Evolutionary conservation across 2,113 vertebrate species (phyloP).

Genomic region (Vombatus ursinus): DNA sequence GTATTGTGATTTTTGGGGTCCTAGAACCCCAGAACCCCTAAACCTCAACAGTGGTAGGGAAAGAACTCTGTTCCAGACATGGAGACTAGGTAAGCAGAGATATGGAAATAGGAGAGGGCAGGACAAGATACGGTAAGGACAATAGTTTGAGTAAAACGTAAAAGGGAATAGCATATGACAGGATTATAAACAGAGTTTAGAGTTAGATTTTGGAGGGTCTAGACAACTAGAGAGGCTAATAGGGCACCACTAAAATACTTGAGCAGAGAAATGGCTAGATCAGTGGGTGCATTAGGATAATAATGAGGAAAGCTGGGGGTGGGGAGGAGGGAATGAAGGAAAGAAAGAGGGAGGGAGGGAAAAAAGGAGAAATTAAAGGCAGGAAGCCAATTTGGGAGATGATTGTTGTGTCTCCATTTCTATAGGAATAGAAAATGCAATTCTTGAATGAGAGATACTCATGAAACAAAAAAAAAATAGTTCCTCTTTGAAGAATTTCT

Average conservation of each 20-base stretch:
- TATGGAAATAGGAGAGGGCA: not conserved
- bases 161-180: not conserved
- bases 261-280: not conserved
- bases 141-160: not conserved
- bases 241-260: not conserved
- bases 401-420: not conserved
- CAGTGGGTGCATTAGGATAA: not conserved
- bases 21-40: too few species aligned
- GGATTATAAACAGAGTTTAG: not conserved
- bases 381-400: not conserved
- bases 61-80: not conserved
- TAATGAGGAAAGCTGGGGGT: not conserved
- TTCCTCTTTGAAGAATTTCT: not conserved
- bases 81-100: not conserved
- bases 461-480: not conserved
- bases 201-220: not conserved
- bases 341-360: not conserved
- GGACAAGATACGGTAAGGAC: not conserved
- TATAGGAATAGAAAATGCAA: not conserved
- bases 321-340: too few species aligned
- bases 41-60: not conserved
- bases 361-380: not conserved
- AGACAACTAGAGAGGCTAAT: not conserved
- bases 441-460: not conserved
- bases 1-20: too few species aligned